A percentile compares a stretch with the other conserved stretches of the same genome.
phyloP scores from a whole-genome alignment of 2,113 vertebrate genomes.

The Prolemur simus region DNA sequence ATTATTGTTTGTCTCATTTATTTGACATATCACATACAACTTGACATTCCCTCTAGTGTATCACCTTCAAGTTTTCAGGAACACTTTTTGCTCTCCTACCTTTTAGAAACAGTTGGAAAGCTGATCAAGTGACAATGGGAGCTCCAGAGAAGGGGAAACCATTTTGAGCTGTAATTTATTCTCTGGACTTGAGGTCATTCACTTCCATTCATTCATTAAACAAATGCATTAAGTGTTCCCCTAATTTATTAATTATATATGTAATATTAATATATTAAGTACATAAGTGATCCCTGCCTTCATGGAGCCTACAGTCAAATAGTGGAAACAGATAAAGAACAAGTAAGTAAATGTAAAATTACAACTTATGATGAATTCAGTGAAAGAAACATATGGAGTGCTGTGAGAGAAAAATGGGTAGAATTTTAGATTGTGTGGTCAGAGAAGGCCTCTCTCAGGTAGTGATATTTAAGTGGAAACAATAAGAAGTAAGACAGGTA shows the following conservation, averaged over 20 bases:
- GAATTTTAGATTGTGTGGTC: not conserved
- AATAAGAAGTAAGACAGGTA: not conserved
- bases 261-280: not conserved
- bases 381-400: not conserved
- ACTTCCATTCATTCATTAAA: not conserved
- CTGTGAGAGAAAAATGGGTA: not conserved
- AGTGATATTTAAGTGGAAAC: not conserved
- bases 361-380: not conserved
- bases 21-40: not conserved
- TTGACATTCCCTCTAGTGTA: not conserved
- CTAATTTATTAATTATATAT: not conserved
- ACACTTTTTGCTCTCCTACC: slow-evolving; percentile 21
- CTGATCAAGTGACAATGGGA: slow-evolving; percentile 7
- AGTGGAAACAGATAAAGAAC: not conserved
- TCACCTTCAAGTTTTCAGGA: slow-evolving; percentile 37
- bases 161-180: slow-evolving; percentile 19
- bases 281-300: not conserved
- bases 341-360: slow-evolving; percentile 37
- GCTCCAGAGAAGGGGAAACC: not conserved
- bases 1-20: not conserved
- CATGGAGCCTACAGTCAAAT: not conserved
- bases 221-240: not conserved
- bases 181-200: not conserved
- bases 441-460: not conserved
- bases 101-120: slow-evolving; percentile 40